Conservation (phyloP, 2,888 invertebrate species). For the Idaea straminata region DNA sequence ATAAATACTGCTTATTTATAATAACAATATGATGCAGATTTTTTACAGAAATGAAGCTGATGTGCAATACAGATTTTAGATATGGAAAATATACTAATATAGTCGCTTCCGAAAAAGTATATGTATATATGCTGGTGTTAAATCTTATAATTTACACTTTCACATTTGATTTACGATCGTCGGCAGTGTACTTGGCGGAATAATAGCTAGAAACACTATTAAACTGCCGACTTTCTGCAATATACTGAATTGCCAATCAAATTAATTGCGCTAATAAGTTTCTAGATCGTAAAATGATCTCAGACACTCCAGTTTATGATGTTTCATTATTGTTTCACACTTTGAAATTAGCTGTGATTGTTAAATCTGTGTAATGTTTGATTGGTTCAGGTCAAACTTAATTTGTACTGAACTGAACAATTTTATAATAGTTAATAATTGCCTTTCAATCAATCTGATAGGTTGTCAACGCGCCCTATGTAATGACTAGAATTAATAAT, state of each 20-base stretch:
- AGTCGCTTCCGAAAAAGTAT: too few relatives aligned
- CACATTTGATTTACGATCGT: slow-evolving; percentile 12
- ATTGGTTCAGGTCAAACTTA: neutral
- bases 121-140: too few relatives aligned
- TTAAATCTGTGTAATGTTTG: neutral
- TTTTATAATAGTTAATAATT: slow-evolving; percentile 16
- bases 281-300: slow-evolving; percentile 13
- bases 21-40: too few relatives aligned
- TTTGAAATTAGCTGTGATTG: slow-evolving; percentile 13
- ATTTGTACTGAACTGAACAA: slow-evolving; percentile 2
- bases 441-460: slow-evolving; percentile 24
- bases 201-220: slow-evolving; percentile 1
- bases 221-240: slow-evolving; percentile 14
- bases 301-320: slow-evolving; percentile 7
- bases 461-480: slow-evolving; percentile 11
- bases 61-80: too few relatives aligned
- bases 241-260: slow-evolving; percentile 22
- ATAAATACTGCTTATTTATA: too few relatives aligned
- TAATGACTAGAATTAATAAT: slow-evolving; percentile 47
- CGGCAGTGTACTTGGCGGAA: slow-evolving; percentile 3
- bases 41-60: too few relatives aligned
- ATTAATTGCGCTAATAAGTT: slow-evolving; percentile 16
- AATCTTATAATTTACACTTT: neutral
- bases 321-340: slow-evolving; percentile 16
- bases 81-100: too few relatives aligned